phyloP scores from a whole-genome alignment of 2,888 invertebrate species.

The Palloptera scutellata region DNA sequence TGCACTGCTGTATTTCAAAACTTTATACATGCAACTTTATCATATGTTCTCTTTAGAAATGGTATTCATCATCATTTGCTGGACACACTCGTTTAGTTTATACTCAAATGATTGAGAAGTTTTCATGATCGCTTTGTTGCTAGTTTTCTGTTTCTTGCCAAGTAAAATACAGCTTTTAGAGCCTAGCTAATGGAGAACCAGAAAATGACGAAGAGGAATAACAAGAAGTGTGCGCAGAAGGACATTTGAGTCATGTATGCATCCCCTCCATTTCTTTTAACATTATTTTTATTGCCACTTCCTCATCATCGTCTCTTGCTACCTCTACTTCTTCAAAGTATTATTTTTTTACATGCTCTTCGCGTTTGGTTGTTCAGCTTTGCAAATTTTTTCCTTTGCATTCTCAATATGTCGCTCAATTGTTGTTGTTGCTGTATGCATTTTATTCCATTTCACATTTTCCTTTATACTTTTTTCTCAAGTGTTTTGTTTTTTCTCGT shows the following conservation, averaged over 20 bases:
- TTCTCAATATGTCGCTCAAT: neutral
- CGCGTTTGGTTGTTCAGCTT: no score
- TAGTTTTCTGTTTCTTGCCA: no score
- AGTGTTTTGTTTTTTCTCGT: neutral
- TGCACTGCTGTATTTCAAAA: no score
- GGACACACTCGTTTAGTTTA: no score
- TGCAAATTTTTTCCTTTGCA: neutral
- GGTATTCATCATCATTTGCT: no score
- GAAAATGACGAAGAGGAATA: neutral
- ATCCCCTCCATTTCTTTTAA: constrained; percentile 3
- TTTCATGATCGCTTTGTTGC: neutral
- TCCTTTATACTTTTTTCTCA: constrained; percentile 8
- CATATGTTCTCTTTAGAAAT: no score
- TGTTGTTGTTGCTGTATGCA: neutral
- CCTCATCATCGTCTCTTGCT: neutral
- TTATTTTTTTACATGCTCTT: constrained; percentile 5
- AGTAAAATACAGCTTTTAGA: neutral
- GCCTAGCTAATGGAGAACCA: neutral
- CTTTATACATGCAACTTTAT: no score
- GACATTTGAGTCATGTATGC: constrained; percentile 50
- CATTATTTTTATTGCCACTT: neutral
- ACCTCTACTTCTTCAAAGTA: constrained; percentile 33
- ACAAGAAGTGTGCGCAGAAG: constrained; percentile 40
- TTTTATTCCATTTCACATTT: neutral
- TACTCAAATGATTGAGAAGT: neutral